These are phyloP conservation scores for Coreius guichenoti DNA, from an alignment of 2,797 vertebrate genomes.

Conservation along the genomic window DNA sequence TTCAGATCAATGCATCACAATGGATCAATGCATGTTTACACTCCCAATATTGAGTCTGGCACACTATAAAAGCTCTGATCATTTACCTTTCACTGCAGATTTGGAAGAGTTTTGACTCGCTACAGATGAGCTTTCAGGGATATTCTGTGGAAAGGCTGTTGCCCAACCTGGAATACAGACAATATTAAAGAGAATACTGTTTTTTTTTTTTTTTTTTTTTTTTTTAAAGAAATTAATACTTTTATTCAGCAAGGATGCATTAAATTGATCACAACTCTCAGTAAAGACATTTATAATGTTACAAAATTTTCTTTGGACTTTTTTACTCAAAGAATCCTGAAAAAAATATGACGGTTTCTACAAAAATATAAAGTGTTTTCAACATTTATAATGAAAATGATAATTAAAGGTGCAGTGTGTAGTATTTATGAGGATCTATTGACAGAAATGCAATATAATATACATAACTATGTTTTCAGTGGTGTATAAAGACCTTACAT, in stretches of 20 bases:
- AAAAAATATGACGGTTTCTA: neutral
- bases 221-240: neutral
- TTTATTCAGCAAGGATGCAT: neutral
- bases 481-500: no score
- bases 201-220: neutral
- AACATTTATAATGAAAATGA: neutral
- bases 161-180: conserved; percentile 80
- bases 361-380: neutral
- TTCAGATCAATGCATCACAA: neutral
- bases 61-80: neutral
- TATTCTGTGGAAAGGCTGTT: conserved; percentile 66
- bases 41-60: neutral
- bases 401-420: neutral
- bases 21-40: neutral
- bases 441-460: no score
- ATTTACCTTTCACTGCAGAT: conserved; percentile 78
- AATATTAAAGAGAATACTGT: neutral
- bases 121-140: conserved; percentile 73
- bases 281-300: neutral
- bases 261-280: neutral
- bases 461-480: no score
- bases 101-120: conserved; percentile 72
- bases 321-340: neutral
- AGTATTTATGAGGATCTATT: no score
- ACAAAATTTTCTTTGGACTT: neutral